Base-by-base conservation (phyloP, 2,113 vertebrate species). In the Dicrurus megarhynchus region DNA sequence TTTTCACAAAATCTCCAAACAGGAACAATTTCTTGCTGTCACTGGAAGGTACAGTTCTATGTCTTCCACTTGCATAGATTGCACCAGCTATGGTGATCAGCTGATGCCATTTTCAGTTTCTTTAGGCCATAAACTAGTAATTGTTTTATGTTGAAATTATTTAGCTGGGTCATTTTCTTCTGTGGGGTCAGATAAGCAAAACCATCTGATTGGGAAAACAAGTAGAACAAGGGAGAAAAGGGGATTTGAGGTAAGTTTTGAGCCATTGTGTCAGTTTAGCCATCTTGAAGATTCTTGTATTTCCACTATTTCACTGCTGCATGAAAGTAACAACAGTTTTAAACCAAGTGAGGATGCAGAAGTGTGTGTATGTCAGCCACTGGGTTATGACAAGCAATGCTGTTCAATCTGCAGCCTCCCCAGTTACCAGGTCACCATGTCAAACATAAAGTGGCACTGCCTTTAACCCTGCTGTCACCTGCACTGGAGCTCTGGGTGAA, bases 361-460 rank as follows among this genome's bases (percentile, higher is more conserved):
- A 52, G 7, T 37, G 4, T 5, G 7, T 28, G 8, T 49, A 41
- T 22, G 28, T 49, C 4, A 15, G 24, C 6, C 10, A 20, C 4
- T 22, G 47, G 50, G 16, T 35, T 70, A 44, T 0, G 0, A 61
- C 0, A 1, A 59, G 9, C 5, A 78, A 13, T 4, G 3, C 10
- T 67, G 61, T 71, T 50, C 26, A 63, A 0, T 11, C 41, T 75
- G 9, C 57, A 41, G 1, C 33, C 32, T 71, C 19, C 4, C 16
- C 8, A 28, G 53, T 26, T 41, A 18, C 22, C 14, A 52, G 13
- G 52, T 75, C 68, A 50, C 9, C 0, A 0, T 44, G 42, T 61
- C 56, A 89, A 70, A 42, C 18, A 16, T 1, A 15, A 28, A 3
- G 8, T 55, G 26, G 9, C 32, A 9, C 7, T 49, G 47, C 11